A percentile compares a stretch with the other conserved stretches of the same genome.
Conservation (phyloP, 2,888 invertebrate genomes). For the Tetragonisca angustula region DNA sequence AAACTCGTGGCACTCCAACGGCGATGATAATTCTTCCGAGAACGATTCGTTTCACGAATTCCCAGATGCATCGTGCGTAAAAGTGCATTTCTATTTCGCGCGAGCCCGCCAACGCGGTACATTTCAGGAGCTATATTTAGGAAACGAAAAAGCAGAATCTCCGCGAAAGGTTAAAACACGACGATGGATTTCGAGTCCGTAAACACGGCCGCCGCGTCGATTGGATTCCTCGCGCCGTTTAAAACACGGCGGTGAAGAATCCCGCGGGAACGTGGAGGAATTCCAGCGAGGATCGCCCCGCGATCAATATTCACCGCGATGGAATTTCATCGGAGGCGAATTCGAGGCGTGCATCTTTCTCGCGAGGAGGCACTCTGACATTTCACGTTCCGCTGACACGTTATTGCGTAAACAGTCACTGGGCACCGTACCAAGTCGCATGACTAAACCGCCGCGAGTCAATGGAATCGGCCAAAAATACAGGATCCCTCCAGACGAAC, state of each 20-base stretch:
- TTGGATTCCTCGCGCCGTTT: not conserved
- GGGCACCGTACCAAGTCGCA: slow-evolving; percentile 68
- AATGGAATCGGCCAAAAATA: slow-evolving; percentile 66
- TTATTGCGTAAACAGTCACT: slow-evolving; percentile 61
- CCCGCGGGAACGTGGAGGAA: not conserved
- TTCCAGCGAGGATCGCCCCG: not conserved
- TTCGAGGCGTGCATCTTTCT: slow-evolving; percentile 8
- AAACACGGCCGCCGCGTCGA: not conserved
- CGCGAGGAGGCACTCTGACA: slow-evolving; percentile 58
- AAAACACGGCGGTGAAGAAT: not conserved
- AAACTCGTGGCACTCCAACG: not conserved
- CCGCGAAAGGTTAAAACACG: slow-evolving; percentile 10
- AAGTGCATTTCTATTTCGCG: not conserved
- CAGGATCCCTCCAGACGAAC: slow-evolving; percentile 33
- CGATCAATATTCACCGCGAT: not conserved
- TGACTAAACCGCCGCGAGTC: slow-evolving; percentile 64
- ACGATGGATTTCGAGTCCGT: slow-evolving; percentile 14
- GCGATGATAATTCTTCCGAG: not conserved
- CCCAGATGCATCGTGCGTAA: not conserved
- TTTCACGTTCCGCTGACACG: slow-evolving; percentile 62
- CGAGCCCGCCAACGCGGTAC: too few relatives aligned
- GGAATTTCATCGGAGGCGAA: not conserved
- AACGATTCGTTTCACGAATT: not conserved
- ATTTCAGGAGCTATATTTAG: not conserved
- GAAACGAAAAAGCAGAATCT: not conserved